These are phyloP conservation scores for Ormia ochracea DNA, from an alignment of 2,888 invertebrate species.

Conservation along the genomic window DNA sequence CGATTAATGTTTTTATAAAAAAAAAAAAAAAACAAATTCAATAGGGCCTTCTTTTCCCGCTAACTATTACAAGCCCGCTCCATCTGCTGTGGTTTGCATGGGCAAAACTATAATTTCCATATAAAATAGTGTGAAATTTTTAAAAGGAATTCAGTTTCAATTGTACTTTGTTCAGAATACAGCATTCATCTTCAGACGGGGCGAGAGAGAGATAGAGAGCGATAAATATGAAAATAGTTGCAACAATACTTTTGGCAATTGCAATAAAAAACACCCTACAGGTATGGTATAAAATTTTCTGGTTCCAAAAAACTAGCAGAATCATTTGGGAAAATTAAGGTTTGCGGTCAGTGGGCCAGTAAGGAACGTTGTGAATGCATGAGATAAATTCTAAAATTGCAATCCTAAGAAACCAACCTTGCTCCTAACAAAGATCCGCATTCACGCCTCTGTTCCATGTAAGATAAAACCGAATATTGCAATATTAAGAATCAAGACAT, in stretches of 20 bases:
- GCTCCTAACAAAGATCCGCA: too few species aligned
- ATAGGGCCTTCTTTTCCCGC: too few species aligned
- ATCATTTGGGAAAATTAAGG: too few species aligned
- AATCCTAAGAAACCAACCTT: too few species aligned
- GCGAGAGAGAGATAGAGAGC: background rate
- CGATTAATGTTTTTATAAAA: background rate
- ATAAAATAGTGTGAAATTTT: slow-evolving; percentile 5
- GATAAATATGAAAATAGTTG: slow-evolving; percentile 22
- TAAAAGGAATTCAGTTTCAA: too few species aligned
- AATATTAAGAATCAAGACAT: too few species aligned
- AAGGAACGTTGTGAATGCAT: too few species aligned
- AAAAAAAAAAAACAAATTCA: background rate
- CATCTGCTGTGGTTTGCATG: background rate
- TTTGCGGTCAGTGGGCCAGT: too few species aligned
- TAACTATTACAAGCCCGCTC: too few species aligned
- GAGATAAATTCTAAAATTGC: too few species aligned
- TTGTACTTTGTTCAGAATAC: slow-evolving; percentile 5
- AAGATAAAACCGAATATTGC: too few species aligned
- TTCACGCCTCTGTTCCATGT: too few species aligned
- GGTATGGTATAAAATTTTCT: background rate
- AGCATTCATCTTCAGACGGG: background rate
- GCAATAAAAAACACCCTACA: background rate
- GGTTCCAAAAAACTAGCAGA: background rate
- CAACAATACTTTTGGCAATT: background rate
- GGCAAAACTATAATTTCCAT: background rate